Evolutionary conservation across 2,888 invertebrate genomes (phyloP).

Genomic region (Drosophila rubida): DNA sequence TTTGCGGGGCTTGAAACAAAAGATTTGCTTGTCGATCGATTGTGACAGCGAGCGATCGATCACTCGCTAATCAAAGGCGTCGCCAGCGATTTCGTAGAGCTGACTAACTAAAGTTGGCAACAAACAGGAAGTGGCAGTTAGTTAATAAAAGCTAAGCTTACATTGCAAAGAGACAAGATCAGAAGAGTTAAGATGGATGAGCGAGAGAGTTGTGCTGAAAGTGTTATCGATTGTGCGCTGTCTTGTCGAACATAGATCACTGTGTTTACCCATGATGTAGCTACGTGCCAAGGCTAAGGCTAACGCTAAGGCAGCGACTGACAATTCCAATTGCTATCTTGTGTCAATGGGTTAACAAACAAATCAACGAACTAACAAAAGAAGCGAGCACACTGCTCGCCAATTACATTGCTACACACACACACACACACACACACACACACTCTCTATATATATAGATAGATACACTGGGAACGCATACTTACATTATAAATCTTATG

Average conservation of each 20-base stretch:
- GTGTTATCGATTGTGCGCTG: constrained; percentile 6
- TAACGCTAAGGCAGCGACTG: constrained; percentile 13
- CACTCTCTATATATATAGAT: constrained; percentile 14
- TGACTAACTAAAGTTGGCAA: too few species aligned
- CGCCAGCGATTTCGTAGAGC: not conserved
- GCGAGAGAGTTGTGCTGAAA: too few species aligned
- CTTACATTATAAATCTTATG: constrained; percentile 61
- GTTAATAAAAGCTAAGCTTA: too few species aligned
- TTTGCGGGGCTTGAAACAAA: not conserved
- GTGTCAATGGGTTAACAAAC: constrained; percentile 60
- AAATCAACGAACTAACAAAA: constrained; percentile 50
- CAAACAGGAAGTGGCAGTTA: too few species aligned
- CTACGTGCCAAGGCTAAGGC: constrained; percentile 47
- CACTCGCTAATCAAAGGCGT: not conserved
- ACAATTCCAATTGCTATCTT: constrained; percentile 47
- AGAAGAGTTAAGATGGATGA: too few species aligned
- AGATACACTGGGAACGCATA: constrained; percentile 9
- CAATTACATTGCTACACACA: constrained; percentile 1
- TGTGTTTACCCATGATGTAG: constrained; percentile 28
- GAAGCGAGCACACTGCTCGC: constrained; percentile 24
- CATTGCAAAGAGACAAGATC: too few species aligned
- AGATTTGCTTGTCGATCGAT: not conserved
- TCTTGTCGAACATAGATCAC: constrained; percentile 10
- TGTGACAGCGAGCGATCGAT: not conserved
- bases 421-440: not conserved